Conservation (phyloP, 1,140 invertebrate genomes). For the Eufriesea mexicana region DNA sequence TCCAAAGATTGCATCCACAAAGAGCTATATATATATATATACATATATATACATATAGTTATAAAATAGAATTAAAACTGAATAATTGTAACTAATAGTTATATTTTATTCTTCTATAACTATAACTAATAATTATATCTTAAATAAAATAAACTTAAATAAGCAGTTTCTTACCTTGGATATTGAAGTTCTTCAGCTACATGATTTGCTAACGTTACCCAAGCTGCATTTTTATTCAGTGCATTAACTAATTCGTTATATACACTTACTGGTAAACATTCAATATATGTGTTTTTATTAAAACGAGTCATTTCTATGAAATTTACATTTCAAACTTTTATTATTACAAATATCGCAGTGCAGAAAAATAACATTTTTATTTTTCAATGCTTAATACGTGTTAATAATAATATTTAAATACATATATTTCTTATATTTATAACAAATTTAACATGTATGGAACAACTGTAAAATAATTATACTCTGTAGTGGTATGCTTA, state of each 20-base stretch:
- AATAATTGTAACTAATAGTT: not conserved
- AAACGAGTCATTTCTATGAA: slow-evolving; percentile 63
- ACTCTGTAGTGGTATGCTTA: not conserved
- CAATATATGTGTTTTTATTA: slow-evolving; percentile 62
- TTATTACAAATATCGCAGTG: not conserved
- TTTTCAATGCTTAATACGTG: not conserved
- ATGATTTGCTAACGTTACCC: slow-evolving; percentile 66
- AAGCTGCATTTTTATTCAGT: slow-evolving; percentile 65
- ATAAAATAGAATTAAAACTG: not conserved
- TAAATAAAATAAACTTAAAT: too few species aligned
- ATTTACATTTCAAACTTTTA: not conserved
- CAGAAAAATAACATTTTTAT: not conserved
- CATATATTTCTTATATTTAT: not conserved
- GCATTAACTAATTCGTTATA: slow-evolving; percentile 68
- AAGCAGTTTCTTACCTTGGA: slow-evolving; percentile 56
- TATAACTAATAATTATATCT: too few species aligned
- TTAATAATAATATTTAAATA: not conserved
- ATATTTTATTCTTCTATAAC: not conserved
- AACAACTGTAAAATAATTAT: not conserved
- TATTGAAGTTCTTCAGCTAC: slow-evolving; percentile 64
- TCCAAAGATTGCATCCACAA: slow-evolving; percentile 65
- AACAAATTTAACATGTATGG: not conserved
- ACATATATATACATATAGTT: not conserved
- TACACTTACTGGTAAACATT: slow-evolving; percentile 59
- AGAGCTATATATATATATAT: not conserved